Evolutionary conservation across 2,797 vertebrate genomes (phyloP), one percentile per base, ranked within the genome.

Genomic region (Sebastes steindachneri): DNA sequence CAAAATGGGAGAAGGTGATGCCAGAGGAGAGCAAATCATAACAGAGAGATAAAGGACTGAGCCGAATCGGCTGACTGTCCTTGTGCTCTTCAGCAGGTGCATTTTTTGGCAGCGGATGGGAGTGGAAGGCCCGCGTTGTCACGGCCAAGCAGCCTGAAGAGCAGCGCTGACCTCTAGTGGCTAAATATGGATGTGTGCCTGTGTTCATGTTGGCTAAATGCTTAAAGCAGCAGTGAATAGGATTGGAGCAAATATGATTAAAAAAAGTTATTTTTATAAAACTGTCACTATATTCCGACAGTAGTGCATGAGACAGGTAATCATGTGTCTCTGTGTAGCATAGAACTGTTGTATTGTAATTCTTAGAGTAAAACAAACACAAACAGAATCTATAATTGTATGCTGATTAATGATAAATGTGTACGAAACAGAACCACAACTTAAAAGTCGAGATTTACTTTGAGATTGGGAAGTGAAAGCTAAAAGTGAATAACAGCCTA

Each of bases 51-150:
- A 89, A 88, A 88, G 29, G 53, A 9, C 11, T 15, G 33, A 78
- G 73, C 21, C 25, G 8, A 89, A 86, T 65, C 62, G 83, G 19
- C 65, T 60, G 78, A 84, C 69, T 83, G 90, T 90, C 88, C 89
- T 93, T 92, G 88, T 86, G 84, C 55, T 85, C n/a, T 63, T 84
- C 74, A 93, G 94, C 92, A 94, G 92, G 93, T 95, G 93, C 82
- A 88, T 84, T 80, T 88, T 54, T 86, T 89, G 83, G 86, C 88
- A 86, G 48, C 1, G n/a, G 48, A 60, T 64, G 12, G 8, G 11
- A 59, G 66, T n/a, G n/a, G 23, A 70, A 51, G 65, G 48, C 25
- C 6, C 3, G 0, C 25, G 57, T 25, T 37, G 19, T 51, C 26
- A 17, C 3, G 4, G 59, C 10, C 3, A 1, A 0, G 15, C 8